Conservation (phyloP, 2,113 vertebrate species). For the Pseudopipra pipra region DNA sequence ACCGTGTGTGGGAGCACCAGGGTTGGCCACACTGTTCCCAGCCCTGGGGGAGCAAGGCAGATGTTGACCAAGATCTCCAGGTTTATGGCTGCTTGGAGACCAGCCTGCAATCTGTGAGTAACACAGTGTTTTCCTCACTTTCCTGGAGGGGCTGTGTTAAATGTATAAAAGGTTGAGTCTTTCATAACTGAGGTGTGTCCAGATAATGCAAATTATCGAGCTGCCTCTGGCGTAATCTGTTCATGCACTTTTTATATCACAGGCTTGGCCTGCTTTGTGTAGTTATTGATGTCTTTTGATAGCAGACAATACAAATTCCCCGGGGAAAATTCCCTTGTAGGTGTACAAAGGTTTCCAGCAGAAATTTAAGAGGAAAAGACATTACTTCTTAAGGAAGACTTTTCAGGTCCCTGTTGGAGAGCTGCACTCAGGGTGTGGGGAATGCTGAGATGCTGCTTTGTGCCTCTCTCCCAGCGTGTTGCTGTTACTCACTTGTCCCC, state of each 20-base stretch:
- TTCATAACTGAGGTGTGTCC: background rate
- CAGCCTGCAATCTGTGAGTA: background rate
- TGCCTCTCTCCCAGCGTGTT: accelerated
- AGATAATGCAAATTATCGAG: background rate
- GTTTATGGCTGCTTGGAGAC: background rate
- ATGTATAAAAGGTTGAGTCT: background rate
- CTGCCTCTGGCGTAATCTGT: background rate
- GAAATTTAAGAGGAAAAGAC: background rate
- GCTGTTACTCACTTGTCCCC: background rate
- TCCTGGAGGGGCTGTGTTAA: background rate
- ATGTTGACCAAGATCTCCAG: background rate
- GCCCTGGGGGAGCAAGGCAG: background rate
- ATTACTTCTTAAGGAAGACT: background rate
- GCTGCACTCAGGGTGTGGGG: accelerated
- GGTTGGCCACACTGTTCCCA: background rate
- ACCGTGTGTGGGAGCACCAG: background rate
- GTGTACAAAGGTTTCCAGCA: background rate
- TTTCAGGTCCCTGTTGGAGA: background rate
- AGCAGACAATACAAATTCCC: background rate
- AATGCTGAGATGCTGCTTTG: background rate
- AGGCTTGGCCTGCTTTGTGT: background rate
- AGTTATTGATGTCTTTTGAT: background rate
- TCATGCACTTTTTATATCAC: background rate
- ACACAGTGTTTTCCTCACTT: background rate
- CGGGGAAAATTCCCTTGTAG: background rate